Evolutionary conservation across 2,797 vertebrate genomes (phyloP).

Genomic region (Anguilla megastoma): DNA sequence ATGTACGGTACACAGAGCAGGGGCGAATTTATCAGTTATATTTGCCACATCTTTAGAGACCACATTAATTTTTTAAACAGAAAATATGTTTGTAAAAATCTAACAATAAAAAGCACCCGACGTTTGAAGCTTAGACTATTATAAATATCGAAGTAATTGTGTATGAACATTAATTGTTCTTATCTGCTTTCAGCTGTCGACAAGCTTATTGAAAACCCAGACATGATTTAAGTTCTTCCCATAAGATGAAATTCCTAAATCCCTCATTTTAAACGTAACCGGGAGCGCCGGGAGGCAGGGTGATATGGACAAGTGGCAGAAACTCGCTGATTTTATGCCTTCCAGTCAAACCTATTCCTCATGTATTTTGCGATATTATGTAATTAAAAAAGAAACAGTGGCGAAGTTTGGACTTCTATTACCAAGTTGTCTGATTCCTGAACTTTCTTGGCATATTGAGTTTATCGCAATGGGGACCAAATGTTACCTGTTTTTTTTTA

Average conservation of each 20-base stretch:
- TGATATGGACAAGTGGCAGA: background rate
- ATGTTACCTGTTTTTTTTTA: no score
- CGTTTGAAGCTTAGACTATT: background rate
- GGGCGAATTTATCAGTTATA: background rate
- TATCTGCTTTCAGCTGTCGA: background rate
- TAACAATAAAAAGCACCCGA: background rate
- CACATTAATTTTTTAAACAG: no score
- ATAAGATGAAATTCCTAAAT: constrained; percentile 30
- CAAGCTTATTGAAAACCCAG: constrained; percentile 17
- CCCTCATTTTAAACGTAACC: constrained; percentile 29
- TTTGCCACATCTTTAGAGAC: background rate
- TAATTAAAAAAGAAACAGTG: background rate
- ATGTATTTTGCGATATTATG: background rate
- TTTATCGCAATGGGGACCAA: background rate
- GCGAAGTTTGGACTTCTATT: background rate
- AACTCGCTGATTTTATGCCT: constrained; percentile 28
- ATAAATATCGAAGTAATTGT: background rate
- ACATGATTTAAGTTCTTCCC: constrained; percentile 24
- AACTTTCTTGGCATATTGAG: background rate
- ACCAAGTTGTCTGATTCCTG: background rate
- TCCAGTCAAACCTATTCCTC: background rate
- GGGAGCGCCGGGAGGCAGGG: constrained; percentile 34
- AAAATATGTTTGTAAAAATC: background rate
- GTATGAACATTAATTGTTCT: background rate
- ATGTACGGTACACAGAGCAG: background rate